Percentiles rank a stretch among this genome's conserved stretches.
phyloP scores from a whole-genome alignment of 2,113 vertebrate genomes.

The Pteronura brasiliensis region DNA sequence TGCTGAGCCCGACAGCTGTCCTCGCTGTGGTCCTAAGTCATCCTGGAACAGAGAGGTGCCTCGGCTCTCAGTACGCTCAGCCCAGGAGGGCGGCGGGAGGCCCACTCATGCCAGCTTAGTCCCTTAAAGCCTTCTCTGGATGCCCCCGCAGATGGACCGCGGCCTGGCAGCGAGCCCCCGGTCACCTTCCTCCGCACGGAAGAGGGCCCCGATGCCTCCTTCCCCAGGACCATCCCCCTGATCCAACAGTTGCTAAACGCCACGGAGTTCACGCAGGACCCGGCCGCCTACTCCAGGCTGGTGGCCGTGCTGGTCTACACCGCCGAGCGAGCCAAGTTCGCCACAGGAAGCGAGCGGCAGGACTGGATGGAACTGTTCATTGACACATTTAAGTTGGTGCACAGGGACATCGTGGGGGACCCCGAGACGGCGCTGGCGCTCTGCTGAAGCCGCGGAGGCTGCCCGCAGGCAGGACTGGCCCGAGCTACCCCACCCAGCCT shows the following conservation, averaged over 20 bases:
- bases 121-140: conserved; percentile 92
- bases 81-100: conserved; percentile 11
- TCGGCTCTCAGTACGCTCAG: not conserved
- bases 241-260: conserved; percentile 90
- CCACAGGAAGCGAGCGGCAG: conserved; percentile 91
- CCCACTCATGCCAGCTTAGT: not conserved
- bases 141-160: conserved; percentile 95
- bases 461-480: not conserved
- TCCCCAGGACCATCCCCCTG: conserved; percentile 92
- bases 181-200: conserved; percentile 90
- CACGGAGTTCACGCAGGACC: conserved; percentile 88
- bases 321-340: conserved; percentile 96
- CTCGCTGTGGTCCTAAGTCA: conserved; percentile 1
- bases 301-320: conserved; percentile 97
- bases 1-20: not conserved
- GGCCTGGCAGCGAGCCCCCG: conserved; percentile 85
- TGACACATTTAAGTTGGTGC: conserved; percentile 96
- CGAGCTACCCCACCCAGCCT: not conserved
- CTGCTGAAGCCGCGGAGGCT: conserved; percentile 81
- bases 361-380: conserved; percentile 97
- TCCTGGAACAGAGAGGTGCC: not conserved
- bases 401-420: conserved; percentile 94
- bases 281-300: conserved; percentile 88
- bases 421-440: conserved; percentile 88
- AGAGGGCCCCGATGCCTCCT: conserved; percentile 88